These are phyloP conservation scores for Lindbergichthys nudifrons DNA, from an alignment of 2,797 vertebrate species.

Conservation along the genomic window DNA sequence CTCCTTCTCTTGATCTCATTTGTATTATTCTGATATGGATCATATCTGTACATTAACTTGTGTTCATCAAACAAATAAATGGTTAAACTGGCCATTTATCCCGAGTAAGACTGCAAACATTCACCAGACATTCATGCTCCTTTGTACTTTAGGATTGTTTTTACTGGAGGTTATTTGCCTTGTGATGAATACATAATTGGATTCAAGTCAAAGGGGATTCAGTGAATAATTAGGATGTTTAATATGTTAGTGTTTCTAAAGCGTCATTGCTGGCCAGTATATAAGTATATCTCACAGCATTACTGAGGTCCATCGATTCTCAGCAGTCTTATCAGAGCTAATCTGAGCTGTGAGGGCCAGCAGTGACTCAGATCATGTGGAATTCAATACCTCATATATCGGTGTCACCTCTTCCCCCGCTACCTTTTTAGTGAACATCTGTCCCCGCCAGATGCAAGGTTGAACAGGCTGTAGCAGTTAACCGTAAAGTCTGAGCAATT, in stretches of 20 bases:
- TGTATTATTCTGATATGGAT: too few species aligned
- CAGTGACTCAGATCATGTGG: conserved; percentile 65
- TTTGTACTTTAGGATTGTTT: background rate
- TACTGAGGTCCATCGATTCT: conserved; percentile 41
- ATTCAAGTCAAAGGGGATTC: conserved; percentile 8
- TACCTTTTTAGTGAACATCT: conserved; percentile 65
- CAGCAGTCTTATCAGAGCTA: conserved; percentile 50
- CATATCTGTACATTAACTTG: too few species aligned
- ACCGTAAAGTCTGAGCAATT: conserved; percentile 39
- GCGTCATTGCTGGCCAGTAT: conserved; percentile 21
- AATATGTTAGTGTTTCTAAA: conserved; percentile 10
- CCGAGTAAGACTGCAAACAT: background rate
- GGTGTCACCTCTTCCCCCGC: conserved; percentile 58
- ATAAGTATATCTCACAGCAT: conserved; percentile 28
- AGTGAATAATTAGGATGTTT: conserved; percentile 13
- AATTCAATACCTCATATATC: conserved; percentile 68
- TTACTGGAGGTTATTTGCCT: background rate
- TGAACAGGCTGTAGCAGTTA: conserved; percentile 50
- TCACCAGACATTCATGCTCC: background rate
- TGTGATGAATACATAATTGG: conserved; percentile 4
- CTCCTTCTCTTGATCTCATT: too few species aligned
- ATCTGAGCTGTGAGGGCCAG: conserved; percentile 51
- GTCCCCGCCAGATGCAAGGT: conserved; percentile 54
- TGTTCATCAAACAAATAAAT: too few species aligned
- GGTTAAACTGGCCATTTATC: background rate